Percentiles rank a stretch among this genome's conserved stretches.
Conservation (phyloP, 2,888 invertebrate species). For the Epinotia demarniana region DNA sequence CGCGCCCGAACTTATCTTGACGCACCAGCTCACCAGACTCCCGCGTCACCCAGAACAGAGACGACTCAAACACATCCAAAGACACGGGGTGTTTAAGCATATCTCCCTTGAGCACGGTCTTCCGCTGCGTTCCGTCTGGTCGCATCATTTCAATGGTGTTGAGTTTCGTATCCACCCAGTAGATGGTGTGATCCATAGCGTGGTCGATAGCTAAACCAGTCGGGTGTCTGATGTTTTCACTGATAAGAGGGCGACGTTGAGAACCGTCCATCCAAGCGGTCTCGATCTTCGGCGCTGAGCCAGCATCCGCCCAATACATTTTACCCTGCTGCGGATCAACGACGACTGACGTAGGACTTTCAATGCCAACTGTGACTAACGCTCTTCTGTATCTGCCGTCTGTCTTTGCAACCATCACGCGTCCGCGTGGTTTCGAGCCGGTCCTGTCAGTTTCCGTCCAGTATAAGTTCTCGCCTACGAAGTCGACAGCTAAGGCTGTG, state of each 20-base stretch:
- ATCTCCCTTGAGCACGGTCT: slow-evolving; percentile 89
- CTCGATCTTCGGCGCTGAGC: slow-evolving; percentile 96
- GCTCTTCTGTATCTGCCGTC: slow-evolving; percentile 95
- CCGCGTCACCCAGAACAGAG: slow-evolving; percentile 96
- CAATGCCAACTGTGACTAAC: slow-evolving; percentile 90
- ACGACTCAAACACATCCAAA: slow-evolving; percentile 97
- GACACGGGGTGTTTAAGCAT: slow-evolving; percentile 91
- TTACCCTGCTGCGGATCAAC: slow-evolving; percentile 94
- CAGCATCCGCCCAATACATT: slow-evolving; percentile 98
- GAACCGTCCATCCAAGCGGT: slow-evolving; percentile 98
- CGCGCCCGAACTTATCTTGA: slow-evolving; percentile 98
- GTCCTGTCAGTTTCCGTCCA: slow-evolving; percentile 95
- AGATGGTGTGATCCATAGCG: slow-evolving; percentile 94
- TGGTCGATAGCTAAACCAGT: slow-evolving; percentile 96
- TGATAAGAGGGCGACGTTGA: slow-evolving; percentile 91
- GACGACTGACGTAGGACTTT: slow-evolving; percentile 94
- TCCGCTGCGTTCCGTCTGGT: slow-evolving; percentile 91
- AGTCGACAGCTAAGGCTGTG: slow-evolving; percentile 96
- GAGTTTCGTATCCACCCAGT: slow-evolving; percentile 98
- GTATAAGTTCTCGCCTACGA: slow-evolving; percentile 96
- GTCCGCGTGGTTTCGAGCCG: slow-evolving; percentile 89
- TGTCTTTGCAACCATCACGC: slow-evolving; percentile 93
- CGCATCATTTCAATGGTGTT: slow-evolving; percentile 95
- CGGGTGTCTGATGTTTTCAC: slow-evolving; percentile 93
- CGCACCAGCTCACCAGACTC: slow-evolving; percentile 93